Evolutionary conservation across 2,113 vertebrate species (phyloP), one percentile per base, ranked within the genome.

Genomic region (Dasyprocta punctata): DNA sequence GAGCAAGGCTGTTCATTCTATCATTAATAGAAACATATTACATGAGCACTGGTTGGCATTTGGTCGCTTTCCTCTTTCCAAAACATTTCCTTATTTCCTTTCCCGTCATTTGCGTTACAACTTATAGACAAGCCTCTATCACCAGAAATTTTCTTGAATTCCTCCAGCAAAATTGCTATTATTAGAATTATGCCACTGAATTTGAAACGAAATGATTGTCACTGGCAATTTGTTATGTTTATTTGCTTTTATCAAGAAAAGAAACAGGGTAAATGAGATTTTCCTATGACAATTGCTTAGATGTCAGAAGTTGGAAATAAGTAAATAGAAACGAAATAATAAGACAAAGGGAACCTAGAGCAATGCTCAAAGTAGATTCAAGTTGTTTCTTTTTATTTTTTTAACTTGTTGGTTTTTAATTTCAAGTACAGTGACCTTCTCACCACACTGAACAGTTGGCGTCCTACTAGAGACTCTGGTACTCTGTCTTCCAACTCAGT

Each of bases 1-100:
- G n/a, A 5, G 4, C 1, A 92, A 60, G 1, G 0, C 67, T 10
- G 14, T 60, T 19, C 81, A 77, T 63, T 77, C 56, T 41, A 5
- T 69, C 89, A 91, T 94, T 93, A 92, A 94, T 14, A 12, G 60
- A 91, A 92, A 30, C 41, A 71, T n/a, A 89, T n/a, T 75, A 30
- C 33, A 19, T n/a, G 6, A 91, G n/a, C 1, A 83, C 36, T 63
- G 61, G 67, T 11, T 77, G 49, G 17, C 12, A 44, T 13, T 58
- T 1, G 19, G 73, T 36, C 69, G 60, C 81, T 73, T 60, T 94
- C 26, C 63, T 87, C 56, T 80, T 97, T 93, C n/a, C 47, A 26
- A 82, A 78, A 4, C 0, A 94, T 41, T 77, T 85, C 86, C 30
- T 63, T 24, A 91, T 22, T 20, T 97, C 28, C 12, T 92, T 56